These are phyloP conservation scores for Carettochelys insculpta DNA, from an alignment of 2,113 vertebrate genomes.

Conservation along the genomic window DNA sequence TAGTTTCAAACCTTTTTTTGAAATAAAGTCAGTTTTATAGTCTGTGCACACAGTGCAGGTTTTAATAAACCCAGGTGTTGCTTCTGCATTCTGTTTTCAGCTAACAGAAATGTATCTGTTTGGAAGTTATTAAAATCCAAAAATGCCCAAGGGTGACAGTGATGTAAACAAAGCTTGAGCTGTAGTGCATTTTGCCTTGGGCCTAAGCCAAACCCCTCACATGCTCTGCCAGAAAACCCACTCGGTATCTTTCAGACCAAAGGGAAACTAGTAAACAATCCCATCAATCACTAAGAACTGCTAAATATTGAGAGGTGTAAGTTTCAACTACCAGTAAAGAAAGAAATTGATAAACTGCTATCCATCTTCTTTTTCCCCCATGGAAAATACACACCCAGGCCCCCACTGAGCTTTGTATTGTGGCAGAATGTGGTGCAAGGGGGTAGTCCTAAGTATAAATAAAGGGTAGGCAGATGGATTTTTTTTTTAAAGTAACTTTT, in stretches of 20 bases:
- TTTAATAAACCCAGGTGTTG: conserved; percentile 28
- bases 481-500: not conserved
- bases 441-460: not conserved
- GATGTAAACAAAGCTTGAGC: conserved; percentile 10
- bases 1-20: conserved; percentile 1
- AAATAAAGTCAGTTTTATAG: not conserved
- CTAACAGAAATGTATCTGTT: conserved; percentile 51
- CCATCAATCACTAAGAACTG: conserved; percentile 44
- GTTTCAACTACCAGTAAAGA: conserved; percentile 3
- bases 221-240: conserved; percentile 50
- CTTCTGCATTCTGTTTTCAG: conserved; percentile 31
- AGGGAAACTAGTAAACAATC: conserved; percentile 42
- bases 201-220: conserved; percentile 29
- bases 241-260: conserved; percentile 21
- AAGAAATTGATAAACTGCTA: conserved; percentile 38
- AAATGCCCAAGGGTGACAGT: conserved; percentile 10
- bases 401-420: not conserved
- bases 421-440: not conserved
- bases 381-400: not conserved
- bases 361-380: not conserved
- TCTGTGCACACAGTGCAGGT: not conserved
- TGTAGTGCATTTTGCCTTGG: conserved; percentile 27
- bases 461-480: too few relatives aligned
- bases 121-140: conserved; percentile 52
- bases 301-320: conserved; percentile 15